phyloP scores from a whole-genome alignment of 2,113 vertebrate genomes.

The Ploceus nigricollis region DNA sequence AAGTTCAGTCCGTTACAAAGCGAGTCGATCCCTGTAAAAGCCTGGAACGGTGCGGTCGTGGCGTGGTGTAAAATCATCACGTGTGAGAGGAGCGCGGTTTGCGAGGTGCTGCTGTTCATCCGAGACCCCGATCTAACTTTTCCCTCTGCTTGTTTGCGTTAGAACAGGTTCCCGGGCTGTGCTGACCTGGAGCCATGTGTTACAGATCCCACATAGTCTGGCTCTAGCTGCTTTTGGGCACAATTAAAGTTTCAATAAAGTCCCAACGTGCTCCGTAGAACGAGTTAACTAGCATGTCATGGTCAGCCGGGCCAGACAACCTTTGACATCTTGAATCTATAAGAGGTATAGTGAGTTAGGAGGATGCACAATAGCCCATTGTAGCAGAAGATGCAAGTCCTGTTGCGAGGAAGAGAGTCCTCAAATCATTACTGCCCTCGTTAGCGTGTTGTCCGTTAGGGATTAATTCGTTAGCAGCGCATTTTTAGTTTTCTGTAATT shows the following conservation, averaged over 20 bases:
- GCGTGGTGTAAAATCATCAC: constrained; percentile 51
- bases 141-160: constrained; percentile 60
- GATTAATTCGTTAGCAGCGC: constrained; percentile 83
- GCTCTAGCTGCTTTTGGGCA: constrained; percentile 59
- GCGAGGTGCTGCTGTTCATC: constrained; percentile 53
- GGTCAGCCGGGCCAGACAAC: constrained; percentile 90
- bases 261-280: constrained; percentile 62
- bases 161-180: constrained; percentile 59
- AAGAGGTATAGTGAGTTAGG: constrained; percentile 73
- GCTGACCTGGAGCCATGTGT: constrained; percentile 59
- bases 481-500: constrained; percentile 80
- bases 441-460: constrained; percentile 84
- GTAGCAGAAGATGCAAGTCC: constrained; percentile 80
- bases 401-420: constrained; percentile 78
- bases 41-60: constrained; percentile 16
- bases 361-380: constrained; percentile 88
- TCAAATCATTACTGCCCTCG: constrained; percentile 80
- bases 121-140: constrained; percentile 59
- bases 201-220: constrained; percentile 61
- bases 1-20: constrained; percentile 37
- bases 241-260: constrained; percentile 74
- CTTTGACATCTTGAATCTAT: constrained; percentile 88
- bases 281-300: constrained; percentile 85
- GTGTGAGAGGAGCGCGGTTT: constrained; percentile 42
- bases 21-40: not conserved